Percentiles rank a stretch among this genome's conserved stretches.
Conservation (phyloP, 2,797 vertebrate genomes). For the Emys orbicularis region DNA sequence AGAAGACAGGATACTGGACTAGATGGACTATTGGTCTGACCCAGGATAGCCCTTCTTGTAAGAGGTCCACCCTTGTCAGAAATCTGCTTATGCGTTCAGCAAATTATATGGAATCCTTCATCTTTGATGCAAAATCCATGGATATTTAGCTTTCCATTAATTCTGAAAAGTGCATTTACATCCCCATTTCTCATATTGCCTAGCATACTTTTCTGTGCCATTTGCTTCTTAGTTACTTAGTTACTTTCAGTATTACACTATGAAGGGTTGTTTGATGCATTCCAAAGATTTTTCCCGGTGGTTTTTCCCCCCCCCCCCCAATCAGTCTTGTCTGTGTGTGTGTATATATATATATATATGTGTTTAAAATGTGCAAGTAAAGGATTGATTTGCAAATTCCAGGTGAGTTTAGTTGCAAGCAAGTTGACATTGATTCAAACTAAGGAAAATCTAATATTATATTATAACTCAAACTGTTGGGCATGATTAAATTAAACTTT, state of each 20-base stretch:
- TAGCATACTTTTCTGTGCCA: background rate
- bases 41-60: too few species aligned
- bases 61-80: background rate
- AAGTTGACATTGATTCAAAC: background rate
- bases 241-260: background rate
- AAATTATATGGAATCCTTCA: background rate
- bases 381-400: background rate
- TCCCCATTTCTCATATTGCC: background rate
- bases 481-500: background rate
- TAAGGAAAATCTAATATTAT: background rate
- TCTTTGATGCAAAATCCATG: background rate
- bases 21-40: too few species aligned
- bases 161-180: background rate
- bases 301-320: too few species aligned
- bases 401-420: background rate
- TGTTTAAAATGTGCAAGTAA: background rate
- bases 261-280: too few species aligned
- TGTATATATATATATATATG: background rate
- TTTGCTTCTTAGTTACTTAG: background rate
- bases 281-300: too few species aligned
- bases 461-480: background rate
- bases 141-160: background rate
- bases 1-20: too few species aligned
- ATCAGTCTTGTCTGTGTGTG: background rate
- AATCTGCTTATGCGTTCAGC: background rate